Evolutionary conservation across 2,888 invertebrate genomes (phyloP), one percentile per base, ranked within the genome.

Genomic region (Hemicrepidius hirtus): DNA sequence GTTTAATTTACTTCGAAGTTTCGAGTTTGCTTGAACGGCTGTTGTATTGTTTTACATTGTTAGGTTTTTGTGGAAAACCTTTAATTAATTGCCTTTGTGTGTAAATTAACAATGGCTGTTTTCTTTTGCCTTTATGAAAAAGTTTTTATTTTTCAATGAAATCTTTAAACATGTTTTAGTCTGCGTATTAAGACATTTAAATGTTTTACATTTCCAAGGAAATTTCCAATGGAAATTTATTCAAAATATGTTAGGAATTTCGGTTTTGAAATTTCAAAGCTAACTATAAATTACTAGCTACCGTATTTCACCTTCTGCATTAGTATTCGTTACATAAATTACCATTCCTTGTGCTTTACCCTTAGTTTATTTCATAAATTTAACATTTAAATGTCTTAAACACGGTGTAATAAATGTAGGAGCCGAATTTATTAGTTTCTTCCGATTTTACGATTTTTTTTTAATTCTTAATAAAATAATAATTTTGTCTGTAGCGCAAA

Each of bases 71-170:
- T n/a, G n/a, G 24, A 20, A 18, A 6, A 1, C 20, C 12, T 57
- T 57, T 20, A 57, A 57, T 57, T 35, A 57, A 57, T 35, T 57
- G 37, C 37, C 57, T 57, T 57, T 57, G 57, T 57, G 37, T 57
- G 35, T 37, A 20, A 37, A 35, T 40, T 18, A 37, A 57, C 57
- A 57, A 37, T 57, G 20, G 57, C 13, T 37, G 37, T 37, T 44
- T 44, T 32, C 32, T 9, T 32, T 9, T 6, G 32, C 32, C 7
- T 32, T 32, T 32, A 32, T 32, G 32, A 32, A 7, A 32, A 32
- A 32, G 32, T 32, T 32, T 24, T 24, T n/a, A n/a, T n/a, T n/a
- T n/a, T n/a, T n/a, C n/a, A n/a, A 32, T 32, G 32, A 9, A 32
- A 32, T 32, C n/a, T 32, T 32, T 32, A 32, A 32, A 32, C 4